Percentiles rank a stretch among this genome's conserved stretches.
phyloP scores from a whole-genome alignment of 2,888 invertebrate species.

The Epirrhoe tristata region DNA sequence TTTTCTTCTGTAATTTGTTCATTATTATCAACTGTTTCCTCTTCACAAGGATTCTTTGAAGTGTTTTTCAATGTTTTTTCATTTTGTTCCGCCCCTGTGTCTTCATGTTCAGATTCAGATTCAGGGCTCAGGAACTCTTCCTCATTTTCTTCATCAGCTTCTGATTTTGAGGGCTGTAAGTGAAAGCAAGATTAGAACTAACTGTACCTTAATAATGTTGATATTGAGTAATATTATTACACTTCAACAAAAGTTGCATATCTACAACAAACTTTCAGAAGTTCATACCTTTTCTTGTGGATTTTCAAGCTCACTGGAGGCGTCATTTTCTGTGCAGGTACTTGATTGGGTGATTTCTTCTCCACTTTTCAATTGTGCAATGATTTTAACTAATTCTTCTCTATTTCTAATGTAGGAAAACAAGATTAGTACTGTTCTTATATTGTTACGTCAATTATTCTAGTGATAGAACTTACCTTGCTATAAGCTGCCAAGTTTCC shows the following conservation, averaged over 20 bases:
- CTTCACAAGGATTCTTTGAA: conserved; percentile 26
- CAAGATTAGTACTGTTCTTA: no score
- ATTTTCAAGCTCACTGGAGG: conserved; percentile 72
- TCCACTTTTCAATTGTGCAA: conserved; percentile 89
- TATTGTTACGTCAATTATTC: no score
- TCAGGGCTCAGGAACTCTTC: conserved; percentile 81
- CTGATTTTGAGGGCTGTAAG: conserved; percentile 55
- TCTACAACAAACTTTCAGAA: no score
- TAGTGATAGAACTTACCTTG: conserved; percentile 84
- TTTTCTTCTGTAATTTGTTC: conserved; percentile 22
- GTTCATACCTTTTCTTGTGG: conserved; percentile 54
- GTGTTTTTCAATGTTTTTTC: conserved; percentile 38
- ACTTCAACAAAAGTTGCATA: not conserved
- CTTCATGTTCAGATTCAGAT: conserved; percentile 75
- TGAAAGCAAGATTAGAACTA: not conserved
- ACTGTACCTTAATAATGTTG: not conserved
- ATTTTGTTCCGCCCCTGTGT: conserved; percentile 55
- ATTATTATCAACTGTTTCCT: conserved; percentile 28
- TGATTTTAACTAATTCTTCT: conserved; percentile 92
- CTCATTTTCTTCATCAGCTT: conserved; percentile 77
- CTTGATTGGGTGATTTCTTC: conserved; percentile 86
- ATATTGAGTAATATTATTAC: not conserved
- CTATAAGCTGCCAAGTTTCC: conserved; percentile 97
- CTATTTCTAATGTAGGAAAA: conserved; percentile 85
- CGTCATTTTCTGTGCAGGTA: conserved; percentile 71